phyloP scores from a whole-genome alignment of 1,140 invertebrate genomes.

The Reticulitermes speratus region DNA sequence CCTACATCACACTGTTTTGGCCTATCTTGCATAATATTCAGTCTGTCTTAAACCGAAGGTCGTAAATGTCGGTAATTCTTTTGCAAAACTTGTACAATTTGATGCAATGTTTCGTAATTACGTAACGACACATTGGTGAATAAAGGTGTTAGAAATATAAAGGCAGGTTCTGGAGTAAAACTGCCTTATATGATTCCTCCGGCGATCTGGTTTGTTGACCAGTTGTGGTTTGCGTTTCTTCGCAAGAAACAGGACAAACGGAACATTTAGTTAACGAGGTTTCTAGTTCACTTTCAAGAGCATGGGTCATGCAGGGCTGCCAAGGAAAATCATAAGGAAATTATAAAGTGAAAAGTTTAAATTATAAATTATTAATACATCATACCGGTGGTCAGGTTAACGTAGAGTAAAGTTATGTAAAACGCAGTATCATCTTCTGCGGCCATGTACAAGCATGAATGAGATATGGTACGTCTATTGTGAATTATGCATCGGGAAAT shows the following conservation, averaged over 20 bases:
- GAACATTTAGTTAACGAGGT: neutral
- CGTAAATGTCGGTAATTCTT: neutral
- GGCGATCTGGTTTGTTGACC: no score
- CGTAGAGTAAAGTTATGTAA: no score
- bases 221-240: neutral
- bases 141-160: neutral
- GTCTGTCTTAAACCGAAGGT: neutral
- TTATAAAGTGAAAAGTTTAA: no score
- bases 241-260: neutral
- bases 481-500: no score
- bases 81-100: conserved; percentile 2
- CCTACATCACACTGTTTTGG: neutral
- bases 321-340: no score
- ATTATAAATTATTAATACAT: no score
- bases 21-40: neutral
- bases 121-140: neutral
- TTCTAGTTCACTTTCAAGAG: neutral
- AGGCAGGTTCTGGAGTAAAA: neutral
- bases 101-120: neutral
- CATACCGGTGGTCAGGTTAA: no score
- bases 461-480: no score
- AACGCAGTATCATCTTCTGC: no score
- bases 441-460: no score
- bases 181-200: neutral
- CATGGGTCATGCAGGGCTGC: no score